phyloP scores from a whole-genome alignment of 2,113 vertebrate species.

The Aspiorhynchus laticeps region DNA sequence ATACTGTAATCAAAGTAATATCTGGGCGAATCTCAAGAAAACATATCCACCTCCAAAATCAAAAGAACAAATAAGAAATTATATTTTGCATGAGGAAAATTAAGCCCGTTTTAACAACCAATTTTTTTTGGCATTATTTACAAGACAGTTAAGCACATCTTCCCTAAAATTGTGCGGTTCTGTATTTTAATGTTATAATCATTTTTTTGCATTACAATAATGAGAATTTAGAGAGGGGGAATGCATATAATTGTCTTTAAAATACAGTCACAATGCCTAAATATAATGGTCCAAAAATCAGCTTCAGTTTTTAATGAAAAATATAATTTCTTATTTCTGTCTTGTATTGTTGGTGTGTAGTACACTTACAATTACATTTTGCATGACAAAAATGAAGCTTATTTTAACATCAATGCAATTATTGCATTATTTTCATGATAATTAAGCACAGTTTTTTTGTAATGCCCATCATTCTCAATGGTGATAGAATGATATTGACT shows the following conservation, averaged over 20 bases:
- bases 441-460: background rate
- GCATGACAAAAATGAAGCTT: background rate
- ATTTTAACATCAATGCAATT: background rate
- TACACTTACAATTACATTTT: background rate
- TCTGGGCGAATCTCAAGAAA: constrained; percentile 10
- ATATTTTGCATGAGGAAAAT: background rate
- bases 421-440: background rate
- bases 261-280: too few species aligned
- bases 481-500: background rate
- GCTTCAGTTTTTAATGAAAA: too few species aligned
- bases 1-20: constrained; percentile 81
- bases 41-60: background rate
- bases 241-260: too few species aligned
- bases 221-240: too few species aligned
- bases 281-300: too few species aligned
- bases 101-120: background rate
- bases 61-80: background rate
- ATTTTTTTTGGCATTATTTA: background rate
- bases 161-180: too few species aligned
- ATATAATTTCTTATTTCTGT: too few species aligned
- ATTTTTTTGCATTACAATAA: too few species aligned
- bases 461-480: background rate
- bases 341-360: too few species aligned
- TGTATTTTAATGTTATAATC: too few species aligned
- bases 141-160: background rate